Percentiles rank a stretch among this genome's conserved stretches.
Conservation (phyloP, 2,888 invertebrate genomes). For the Panzeria rudis region DNA sequence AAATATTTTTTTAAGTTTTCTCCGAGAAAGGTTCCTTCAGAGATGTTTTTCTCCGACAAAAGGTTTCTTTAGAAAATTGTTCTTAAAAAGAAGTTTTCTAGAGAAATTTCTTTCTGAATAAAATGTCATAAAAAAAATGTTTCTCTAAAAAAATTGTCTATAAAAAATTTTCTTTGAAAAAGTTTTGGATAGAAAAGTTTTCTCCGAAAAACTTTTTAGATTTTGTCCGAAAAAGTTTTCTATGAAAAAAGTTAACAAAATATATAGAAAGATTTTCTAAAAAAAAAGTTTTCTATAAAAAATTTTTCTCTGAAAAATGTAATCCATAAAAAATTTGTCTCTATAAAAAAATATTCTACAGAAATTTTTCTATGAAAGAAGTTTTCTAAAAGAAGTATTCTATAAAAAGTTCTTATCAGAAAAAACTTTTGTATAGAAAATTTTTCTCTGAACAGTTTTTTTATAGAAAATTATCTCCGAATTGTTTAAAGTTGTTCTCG, state of each 20-base stretch:
- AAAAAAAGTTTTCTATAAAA: no score
- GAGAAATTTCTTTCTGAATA: not conserved
- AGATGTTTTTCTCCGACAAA: not conserved
- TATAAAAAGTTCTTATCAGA: no score
- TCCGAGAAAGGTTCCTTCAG: not conserved
- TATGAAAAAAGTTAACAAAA: not conserved
- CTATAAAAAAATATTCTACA: no score
- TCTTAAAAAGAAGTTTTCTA: not conserved
- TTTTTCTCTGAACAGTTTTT: no score
- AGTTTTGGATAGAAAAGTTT: not conserved
- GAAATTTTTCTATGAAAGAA: no score
- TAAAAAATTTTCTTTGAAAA: not conserved
- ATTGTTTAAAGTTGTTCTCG: no score
- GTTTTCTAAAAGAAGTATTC: no score
- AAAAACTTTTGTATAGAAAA: no score
- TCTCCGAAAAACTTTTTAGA: not conserved
- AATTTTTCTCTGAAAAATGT: no score
- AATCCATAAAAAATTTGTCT: no score
- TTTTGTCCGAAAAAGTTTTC: not conserved
- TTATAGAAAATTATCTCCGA: no score
- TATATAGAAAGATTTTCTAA: no score
- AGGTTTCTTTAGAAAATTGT: not conserved
- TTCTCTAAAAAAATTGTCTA: not conserved
- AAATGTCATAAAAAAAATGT: not conserved
- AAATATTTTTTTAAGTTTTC: not conserved